phyloP scores from a whole-genome alignment of 2,888 invertebrate species.

The Parasteatoda lunata region DNA sequence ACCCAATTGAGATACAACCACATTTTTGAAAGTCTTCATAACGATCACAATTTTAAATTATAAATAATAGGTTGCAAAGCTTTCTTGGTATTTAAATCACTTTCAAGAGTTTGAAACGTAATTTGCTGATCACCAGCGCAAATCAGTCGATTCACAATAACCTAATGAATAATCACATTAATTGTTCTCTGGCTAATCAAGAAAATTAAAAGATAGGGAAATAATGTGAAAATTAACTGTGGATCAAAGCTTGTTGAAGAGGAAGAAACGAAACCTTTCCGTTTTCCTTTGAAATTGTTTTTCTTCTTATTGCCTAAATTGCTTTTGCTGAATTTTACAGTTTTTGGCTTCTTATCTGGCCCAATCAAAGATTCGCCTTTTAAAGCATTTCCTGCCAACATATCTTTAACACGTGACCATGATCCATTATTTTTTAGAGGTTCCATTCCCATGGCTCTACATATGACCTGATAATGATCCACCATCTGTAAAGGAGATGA shows the following conservation, averaged over 20 bases:
- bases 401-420: constrained; percentile 37
- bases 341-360: constrained; percentile 50
- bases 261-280: constrained; percentile 38
- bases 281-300: constrained; percentile 53
- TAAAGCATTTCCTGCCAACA: constrained; percentile 58
- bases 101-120: no score
- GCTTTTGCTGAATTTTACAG: constrained; percentile 38
- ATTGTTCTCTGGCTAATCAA: no score
- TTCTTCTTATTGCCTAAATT: constrained; percentile 41
- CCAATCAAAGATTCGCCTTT: constrained; percentile 47
- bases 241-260: neutral
- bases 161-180: no score
- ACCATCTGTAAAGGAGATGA: constrained; percentile 66
- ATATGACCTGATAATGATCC: constrained; percentile 69
- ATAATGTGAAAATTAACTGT: neutral
- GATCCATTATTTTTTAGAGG: constrained; percentile 70
- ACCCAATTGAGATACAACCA: no score
- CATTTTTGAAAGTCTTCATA: no score
- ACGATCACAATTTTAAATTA: no score
- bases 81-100: no score
- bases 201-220: neutral
- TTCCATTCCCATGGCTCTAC: constrained; percentile 66
- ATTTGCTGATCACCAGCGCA: no score
- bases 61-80: no score
- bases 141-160: no score